Evolutionary conservation across 2,888 invertebrate genomes (phyloP).

Genomic region (Xestia rhomboidea): DNA sequence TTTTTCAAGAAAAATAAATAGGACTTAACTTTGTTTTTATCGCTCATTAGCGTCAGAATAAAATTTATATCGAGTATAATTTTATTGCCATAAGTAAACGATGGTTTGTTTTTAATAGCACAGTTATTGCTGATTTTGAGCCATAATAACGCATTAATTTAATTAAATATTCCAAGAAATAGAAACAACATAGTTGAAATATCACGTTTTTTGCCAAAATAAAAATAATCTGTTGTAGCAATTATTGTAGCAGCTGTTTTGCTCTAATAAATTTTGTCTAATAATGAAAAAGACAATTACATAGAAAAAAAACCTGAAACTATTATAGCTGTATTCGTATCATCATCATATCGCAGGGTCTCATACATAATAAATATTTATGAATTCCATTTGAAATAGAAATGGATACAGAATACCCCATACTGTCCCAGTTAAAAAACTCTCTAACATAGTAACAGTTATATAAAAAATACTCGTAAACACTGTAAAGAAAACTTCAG

Average conservation of each 20-base stretch:
- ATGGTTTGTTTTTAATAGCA: conserved; percentile 49
- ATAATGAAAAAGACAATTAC: neutral
- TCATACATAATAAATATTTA: neutral
- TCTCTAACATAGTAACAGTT: too few species aligned
- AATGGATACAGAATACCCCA: neutral
- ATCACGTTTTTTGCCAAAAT: neutral
- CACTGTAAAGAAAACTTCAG: neutral
- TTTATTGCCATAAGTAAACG: conserved; percentile 48
- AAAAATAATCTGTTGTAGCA: neutral
- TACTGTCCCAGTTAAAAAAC: neutral
- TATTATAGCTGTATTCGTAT: neutral
- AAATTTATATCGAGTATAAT: conserved; percentile 47
- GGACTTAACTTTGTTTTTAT: conserved; percentile 47
- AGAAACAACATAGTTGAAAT: neutral
- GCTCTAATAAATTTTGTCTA: neutral
- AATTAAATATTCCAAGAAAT: conserved; percentile 3
- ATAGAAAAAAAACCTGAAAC: neutral
- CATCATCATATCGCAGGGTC: too few species aligned
- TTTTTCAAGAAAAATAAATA: conserved; percentile 33
- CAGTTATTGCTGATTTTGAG: conserved; percentile 18
- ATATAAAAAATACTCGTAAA: too few species aligned
- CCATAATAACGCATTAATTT: conserved; percentile 11
- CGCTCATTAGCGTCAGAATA: conserved; percentile 56
- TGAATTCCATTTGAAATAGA: neutral
- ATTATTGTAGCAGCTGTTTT: neutral